These are phyloP conservation scores for Osmerus eperlanus DNA, from an alignment of 2,113 vertebrate species.

Conservation along the genomic window DNA sequence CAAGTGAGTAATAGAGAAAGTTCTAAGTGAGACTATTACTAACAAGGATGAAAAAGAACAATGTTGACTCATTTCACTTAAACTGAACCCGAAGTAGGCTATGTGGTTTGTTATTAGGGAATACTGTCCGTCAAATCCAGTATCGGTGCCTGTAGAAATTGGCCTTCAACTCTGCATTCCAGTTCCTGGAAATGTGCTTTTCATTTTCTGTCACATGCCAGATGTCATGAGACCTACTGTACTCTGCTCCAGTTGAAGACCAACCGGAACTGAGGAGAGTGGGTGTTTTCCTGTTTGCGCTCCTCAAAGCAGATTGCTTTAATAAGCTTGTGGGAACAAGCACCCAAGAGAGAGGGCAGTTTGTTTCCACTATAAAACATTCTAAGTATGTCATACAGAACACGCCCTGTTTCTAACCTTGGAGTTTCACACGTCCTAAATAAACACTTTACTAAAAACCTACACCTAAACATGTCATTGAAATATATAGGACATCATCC, in stretches of 20 bases:
- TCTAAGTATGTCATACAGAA: conserved; percentile 20
- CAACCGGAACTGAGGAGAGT: conserved; percentile 36
- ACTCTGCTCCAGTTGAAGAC: conserved; percentile 15
- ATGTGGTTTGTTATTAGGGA: no score
- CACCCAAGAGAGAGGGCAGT: conserved; percentile 25
- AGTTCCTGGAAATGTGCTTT: conserved; percentile 26
- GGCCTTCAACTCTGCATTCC: neutral
- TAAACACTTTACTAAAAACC: neutral
- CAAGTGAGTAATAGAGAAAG: neutral
- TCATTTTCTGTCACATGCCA: conserved; percentile 35
- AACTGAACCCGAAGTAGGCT: neutral
- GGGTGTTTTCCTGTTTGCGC: conserved; percentile 27
- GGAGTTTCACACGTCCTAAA: conserved; percentile 23
- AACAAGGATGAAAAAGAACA: neutral
- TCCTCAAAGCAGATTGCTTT: conserved; percentile 34
- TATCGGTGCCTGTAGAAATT: neutral
- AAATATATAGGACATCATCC: no score
- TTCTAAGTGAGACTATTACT: neutral
- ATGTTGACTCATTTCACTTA: neutral
- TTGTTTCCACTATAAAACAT: conserved; percentile 59
- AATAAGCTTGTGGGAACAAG: conserved; percentile 9
- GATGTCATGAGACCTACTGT: conserved; percentile 21
- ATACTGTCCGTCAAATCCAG: no score
- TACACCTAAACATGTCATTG: no score
- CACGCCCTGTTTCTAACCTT: conserved; percentile 28